Evolutionary conservation across 2,888 invertebrate genomes (phyloP).

Genomic region (Brachylomia viminalis): DNA sequence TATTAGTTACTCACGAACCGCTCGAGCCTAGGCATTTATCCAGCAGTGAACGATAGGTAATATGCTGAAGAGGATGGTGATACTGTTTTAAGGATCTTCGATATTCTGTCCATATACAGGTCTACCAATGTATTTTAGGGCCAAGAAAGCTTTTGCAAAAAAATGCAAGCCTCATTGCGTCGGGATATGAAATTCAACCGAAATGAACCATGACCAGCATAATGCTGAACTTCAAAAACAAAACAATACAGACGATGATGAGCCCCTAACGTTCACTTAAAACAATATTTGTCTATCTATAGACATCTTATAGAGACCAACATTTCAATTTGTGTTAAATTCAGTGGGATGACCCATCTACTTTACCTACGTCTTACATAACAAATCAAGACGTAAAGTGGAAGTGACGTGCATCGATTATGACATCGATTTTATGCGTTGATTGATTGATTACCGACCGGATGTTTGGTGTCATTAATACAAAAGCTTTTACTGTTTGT

Average conservation of each 20-base stretch:
- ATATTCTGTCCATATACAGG: not conserved
- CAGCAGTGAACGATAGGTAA: not conserved
- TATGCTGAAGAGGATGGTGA: not conserved
- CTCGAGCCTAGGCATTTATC: not conserved
- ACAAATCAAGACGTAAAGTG: conserved; percentile 31
- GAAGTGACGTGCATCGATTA: conserved; percentile 57
- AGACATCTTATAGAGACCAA: not conserved
- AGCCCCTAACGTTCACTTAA: not conserved
- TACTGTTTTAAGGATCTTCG: not conserved
- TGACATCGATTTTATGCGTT: conserved; percentile 61
- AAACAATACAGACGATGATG: not conserved
- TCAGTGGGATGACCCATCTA: not conserved
- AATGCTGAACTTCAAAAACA: not conserved
- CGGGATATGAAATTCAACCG: not conserved
- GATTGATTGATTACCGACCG: conserved; percentile 61
- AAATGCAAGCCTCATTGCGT: not conserved
- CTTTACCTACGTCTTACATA: conserved; percentile 47
- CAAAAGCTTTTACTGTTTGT: conserved; percentile 64
- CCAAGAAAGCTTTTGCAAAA: not conserved
- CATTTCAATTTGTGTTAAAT: not conserved
- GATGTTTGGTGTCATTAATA: conserved; percentile 60
- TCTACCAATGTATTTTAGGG: not conserved
- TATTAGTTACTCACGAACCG: too few relatives aligned
- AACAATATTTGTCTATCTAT: not conserved
- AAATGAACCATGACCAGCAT: not conserved